Evolutionary conservation across 2,888 invertebrate species (phyloP), one percentile per base, ranked within the genome.

Genomic region (Parasteatoda lunata): DNA sequence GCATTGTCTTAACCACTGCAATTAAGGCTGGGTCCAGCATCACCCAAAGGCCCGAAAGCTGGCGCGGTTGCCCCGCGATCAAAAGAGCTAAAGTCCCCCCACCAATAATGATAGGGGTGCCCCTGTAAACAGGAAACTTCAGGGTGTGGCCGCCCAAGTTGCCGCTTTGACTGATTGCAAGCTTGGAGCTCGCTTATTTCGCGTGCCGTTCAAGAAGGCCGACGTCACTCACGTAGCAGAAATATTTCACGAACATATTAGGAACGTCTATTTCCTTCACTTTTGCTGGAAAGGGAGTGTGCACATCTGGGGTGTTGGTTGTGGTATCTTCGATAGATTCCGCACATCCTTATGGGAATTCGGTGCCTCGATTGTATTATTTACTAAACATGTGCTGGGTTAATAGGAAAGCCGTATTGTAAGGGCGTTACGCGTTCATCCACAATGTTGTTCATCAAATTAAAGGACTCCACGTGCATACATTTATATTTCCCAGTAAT

Each of bases 41-140:
- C 75, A 64, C 59, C 75, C 59, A 48, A 47, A 75, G 75, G 75
- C 48, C 59, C 45, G 59, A 75, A 75, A 75, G 75, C 75, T 75
- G 54, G 54, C 75, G 52, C 75, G 54, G 64, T 75, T 75, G 64
- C 75, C 64, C 6, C 45, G 49, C 71, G 45, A 64, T 48, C 75
- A 47, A 52, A 30, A 51, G 64, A 5, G 64, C 59, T 59, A 7
- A 59, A n/a, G n/a, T 9, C 4, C 59, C 59, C 9, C 59, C 64
- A n/a, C 59, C 76, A 51, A 51, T 82, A 82, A 82, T 82, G 82
- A 76, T 70, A 76, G 82, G 79, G 82, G 51, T 45, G 30, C 13
- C 30, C 48, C 11, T 13, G 82, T 82, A 82, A 82, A 82, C 76
- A 82, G 82, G 82, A 64, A 82, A 75, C 82, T 70, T 70, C 68